A percentile compares a stretch with the other conserved stretches of the same genome.
Conservation (phyloP, 64 coral and sea anemone genomes). For the Porites australiensis region DNA sequence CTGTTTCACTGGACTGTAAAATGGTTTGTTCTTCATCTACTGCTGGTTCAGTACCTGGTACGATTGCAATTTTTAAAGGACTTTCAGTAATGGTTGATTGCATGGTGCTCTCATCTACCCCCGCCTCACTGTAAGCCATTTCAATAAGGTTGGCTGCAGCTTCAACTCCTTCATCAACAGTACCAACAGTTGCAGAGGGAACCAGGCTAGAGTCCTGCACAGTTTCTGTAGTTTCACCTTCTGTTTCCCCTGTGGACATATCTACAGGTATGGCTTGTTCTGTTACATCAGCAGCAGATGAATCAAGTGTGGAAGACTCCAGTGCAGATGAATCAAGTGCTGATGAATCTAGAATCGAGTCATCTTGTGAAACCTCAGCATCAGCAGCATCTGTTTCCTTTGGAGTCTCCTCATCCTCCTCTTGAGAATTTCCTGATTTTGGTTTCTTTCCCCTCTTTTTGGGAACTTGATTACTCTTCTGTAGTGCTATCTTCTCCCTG, state of each 20-base stretch:
- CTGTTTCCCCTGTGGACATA: not conserved
- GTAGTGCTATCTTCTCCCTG: slow-evolving; percentile 47
- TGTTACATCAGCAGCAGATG: slow-evolving; percentile 14
- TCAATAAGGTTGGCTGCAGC: slow-evolving; percentile 48
- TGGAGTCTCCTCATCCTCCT: not conserved
- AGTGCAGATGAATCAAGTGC: not conserved
- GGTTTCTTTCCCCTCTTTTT: slow-evolving; percentile 34
- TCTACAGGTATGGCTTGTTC: not conserved
- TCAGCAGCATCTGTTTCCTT: not conserved
- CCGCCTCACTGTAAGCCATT: slow-evolving; percentile 56
- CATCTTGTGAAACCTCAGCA: not conserved
- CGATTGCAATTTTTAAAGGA: not conserved
- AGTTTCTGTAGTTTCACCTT: not conserved
- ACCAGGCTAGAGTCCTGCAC: not conserved
- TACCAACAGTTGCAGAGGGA: not conserved
- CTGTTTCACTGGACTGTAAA: slow-evolving; percentile 29
- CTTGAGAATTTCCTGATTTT: not conserved
- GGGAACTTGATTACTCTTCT: slow-evolving; percentile 7
- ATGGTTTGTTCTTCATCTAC: not conserved
- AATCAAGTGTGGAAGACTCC: not conserved
- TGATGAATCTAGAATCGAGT: not conserved
- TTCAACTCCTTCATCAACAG: slow-evolving; percentile 32
- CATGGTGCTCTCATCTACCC: not conserved
- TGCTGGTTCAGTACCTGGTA: slow-evolving; percentile 20
- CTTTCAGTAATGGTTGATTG: not conserved